Conservation (phyloP, 2,888 invertebrate genomes). For the Agrotis puta region DNA sequence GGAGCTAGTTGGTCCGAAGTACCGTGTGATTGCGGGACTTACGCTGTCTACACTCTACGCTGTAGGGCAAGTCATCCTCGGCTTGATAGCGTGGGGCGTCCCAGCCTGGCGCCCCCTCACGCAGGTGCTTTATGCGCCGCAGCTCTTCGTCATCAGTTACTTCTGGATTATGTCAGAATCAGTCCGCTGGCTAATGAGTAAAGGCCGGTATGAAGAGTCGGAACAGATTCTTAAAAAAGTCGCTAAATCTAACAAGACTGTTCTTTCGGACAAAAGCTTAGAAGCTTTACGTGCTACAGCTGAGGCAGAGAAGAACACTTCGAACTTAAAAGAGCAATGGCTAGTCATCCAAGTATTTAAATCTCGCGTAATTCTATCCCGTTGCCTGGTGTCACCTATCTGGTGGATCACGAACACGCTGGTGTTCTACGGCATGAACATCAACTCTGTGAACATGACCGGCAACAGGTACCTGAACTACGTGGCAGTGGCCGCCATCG, state of each 20-base stretch:
- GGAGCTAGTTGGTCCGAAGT: constrained; percentile 94
- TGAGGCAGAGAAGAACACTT: constrained; percentile 77
- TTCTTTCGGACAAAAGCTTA: constrained; percentile 89
- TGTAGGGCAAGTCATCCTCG: constrained; percentile 93
- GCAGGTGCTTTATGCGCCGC: constrained; percentile 93
- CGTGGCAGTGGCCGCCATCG: constrained; percentile 92
- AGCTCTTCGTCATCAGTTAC: constrained; percentile 93
- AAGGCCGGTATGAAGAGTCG: constrained; percentile 92
- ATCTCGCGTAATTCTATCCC: constrained; percentile 76
- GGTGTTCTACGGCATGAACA: constrained; percentile 93
- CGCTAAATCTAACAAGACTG: constrained; percentile 91
- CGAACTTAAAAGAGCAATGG: constrained; percentile 81
- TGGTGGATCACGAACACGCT: constrained; percentile 94
- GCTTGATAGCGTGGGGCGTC: constrained; percentile 93
- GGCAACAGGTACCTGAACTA: constrained; percentile 93
- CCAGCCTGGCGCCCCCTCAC: constrained; percentile 93
- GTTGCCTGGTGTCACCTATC: constrained; percentile 87
- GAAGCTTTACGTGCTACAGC: constrained; percentile 80
- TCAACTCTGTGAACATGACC: constrained; percentile 93
- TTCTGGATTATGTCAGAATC: constrained; percentile 94
- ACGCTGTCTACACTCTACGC: constrained; percentile 94
- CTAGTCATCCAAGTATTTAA: constrained; percentile 77
- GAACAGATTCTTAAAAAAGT: constrained; percentile 92
- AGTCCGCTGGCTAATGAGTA: constrained; percentile 94
- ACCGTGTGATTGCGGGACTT: constrained; percentile 94